phyloP scores from a whole-genome alignment of 2,113 vertebrate genomes.

The Pavo muticus region DNA sequence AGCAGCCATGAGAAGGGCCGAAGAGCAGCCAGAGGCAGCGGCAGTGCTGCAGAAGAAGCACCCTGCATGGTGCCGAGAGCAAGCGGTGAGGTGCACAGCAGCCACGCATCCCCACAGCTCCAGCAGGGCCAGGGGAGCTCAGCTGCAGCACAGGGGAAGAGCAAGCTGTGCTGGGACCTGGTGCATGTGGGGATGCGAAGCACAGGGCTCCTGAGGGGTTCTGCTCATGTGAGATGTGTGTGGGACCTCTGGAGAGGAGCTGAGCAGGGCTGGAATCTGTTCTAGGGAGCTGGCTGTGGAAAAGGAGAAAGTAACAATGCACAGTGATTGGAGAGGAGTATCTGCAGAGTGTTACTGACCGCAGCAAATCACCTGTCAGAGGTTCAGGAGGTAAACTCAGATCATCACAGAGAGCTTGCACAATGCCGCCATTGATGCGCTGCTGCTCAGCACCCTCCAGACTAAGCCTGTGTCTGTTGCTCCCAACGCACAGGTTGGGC shows the following conservation, averaged over 20 bases:
- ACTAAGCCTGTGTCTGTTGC: background rate
- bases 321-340: background rate
- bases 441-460: background rate
- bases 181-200: too few relatives aligned
- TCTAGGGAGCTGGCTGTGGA: background rate
- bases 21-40: background rate
- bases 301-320: background rate
- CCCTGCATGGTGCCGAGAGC: fast-evolving
- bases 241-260: background rate
- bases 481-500: background rate
- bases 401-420: fast-evolving
- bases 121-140: background rate
- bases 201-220: background rate
- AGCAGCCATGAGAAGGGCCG: background rate
- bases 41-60: background rate
- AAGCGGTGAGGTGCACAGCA: background rate
- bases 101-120: fast-evolving
- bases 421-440: background rate
- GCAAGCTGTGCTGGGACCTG: too few relatives aligned
- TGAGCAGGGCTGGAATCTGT: background rate
- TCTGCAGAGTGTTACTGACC: background rate
- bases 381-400: background rate
- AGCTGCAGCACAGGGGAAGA: too few relatives aligned
- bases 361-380: background rate
- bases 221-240: background rate